These are phyloP conservation scores for Aurelia aurita DNA, from an alignment of 30 jellyfish, hydroid and myxozoan genomes.

Conservation along the genomic window DNA sequence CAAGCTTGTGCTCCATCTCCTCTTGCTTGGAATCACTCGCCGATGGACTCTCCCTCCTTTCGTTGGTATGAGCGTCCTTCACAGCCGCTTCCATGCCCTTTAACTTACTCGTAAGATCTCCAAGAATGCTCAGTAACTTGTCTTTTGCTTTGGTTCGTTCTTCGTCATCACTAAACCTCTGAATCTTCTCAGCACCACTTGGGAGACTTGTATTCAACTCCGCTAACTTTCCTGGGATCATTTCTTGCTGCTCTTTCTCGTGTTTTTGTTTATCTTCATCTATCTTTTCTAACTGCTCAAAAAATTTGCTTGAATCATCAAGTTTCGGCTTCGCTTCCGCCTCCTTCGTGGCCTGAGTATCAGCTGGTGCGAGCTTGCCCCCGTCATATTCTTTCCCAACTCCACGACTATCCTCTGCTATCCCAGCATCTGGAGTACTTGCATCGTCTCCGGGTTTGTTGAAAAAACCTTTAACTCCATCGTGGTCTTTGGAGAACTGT, in stretches of 20 bases:
- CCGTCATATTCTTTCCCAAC: constrained; percentile 73
- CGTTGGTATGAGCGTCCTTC: constrained; percentile 55
- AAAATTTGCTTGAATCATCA: constrained; percentile 60
- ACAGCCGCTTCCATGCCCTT: constrained; percentile 97
- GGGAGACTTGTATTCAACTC: constrained; percentile 17
- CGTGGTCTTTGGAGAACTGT: constrained; percentile 19
- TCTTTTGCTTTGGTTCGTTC: constrained; percentile 89
- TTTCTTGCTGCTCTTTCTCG: constrained; percentile 38
- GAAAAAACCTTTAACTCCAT: constrained; percentile 2
- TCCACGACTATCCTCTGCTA: constrained; percentile 50
- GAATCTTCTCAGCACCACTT: constrained; percentile 8
- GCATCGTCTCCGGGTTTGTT: not conserved
- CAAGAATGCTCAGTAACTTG: constrained; percentile 73
- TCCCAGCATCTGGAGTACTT: not conserved
- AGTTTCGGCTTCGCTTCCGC: constrained; percentile 6
- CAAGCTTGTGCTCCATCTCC: constrained; percentile 9
- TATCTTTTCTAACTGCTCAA: constrained; percentile 77
- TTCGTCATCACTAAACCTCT: constrained; percentile 37
- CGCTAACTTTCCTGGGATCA: constrained; percentile 29
- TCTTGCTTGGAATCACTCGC: not conserved
- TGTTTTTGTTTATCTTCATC: constrained; percentile 68
- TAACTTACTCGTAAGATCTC: constrained; percentile 87
- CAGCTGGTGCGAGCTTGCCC: constrained; percentile 55
- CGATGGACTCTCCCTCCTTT: constrained; percentile 52
- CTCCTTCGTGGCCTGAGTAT: not conserved